A percentile compares a stretch with the other conserved stretches of the same genome.
These are phyloP conservation scores for Elachura formosa DNA, from an alignment of 2,113 vertebrate species.

Conservation along the genomic window DNA sequence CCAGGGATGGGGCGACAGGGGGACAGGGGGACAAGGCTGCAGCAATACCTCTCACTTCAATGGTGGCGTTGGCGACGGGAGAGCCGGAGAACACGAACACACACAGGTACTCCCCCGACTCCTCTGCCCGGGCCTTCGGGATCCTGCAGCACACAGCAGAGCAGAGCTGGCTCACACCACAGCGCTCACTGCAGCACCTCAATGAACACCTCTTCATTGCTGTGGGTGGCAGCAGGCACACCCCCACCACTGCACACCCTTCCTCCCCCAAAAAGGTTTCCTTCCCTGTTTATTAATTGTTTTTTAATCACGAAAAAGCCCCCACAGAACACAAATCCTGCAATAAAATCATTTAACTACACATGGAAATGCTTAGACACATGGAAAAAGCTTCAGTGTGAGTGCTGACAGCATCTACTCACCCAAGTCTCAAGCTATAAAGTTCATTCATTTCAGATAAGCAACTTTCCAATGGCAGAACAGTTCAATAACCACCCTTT, in stretches of 20 bases:
- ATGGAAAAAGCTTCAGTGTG: not conserved
- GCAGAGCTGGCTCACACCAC: not conserved
- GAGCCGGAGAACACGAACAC: conserved; percentile 87
- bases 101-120: conserved; percentile 94
- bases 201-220: not conserved
- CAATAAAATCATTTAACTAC: not conserved
- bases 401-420: not conserved
- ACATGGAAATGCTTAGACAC: not conserved
- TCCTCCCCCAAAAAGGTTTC: not conserved
- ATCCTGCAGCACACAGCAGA: conserved; percentile 76
- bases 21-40: not conserved
- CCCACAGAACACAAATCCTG: not conserved
- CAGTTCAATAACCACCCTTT: rapidly evolving
- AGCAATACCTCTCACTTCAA: conserved; percentile 94
- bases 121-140: conserved; percentile 86
- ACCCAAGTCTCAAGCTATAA: not conserved
- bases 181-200: not conserved
- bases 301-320: not conserved
- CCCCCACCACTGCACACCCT: not conserved
- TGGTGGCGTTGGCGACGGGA: conserved; percentile 92
- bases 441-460: not conserved
- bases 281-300: not conserved
- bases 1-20: not conserved
- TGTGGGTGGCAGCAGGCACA: too few species aligned
- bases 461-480: not conserved